Conservation (phyloP, 2,888 invertebrate genomes). For the Barypeithes pellucidus region DNA sequence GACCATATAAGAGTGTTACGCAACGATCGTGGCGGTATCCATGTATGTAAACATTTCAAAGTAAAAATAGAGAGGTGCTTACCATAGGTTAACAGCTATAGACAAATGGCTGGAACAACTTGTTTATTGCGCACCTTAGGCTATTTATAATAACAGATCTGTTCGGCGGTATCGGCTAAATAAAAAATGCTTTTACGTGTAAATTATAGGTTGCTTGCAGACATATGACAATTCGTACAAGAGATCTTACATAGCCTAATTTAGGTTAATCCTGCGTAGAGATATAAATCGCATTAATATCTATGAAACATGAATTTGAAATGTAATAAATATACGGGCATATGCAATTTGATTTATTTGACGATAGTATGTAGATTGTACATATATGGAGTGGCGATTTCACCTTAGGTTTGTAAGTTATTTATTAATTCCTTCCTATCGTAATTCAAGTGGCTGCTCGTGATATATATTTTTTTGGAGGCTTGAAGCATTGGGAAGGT, state of each 20-base stretch:
- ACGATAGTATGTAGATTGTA: too few relatives aligned
- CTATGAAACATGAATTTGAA: neutral
- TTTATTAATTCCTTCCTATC: too few relatives aligned
- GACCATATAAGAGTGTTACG: constrained; percentile 52
- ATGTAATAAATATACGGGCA: neutral
- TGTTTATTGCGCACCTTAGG: constrained; percentile 45
- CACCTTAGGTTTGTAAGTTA: too few relatives aligned
- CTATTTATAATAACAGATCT: constrained; percentile 36
- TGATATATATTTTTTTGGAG: too few relatives aligned
- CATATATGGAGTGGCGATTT: too few relatives aligned
- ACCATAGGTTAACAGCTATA: constrained; percentile 49
- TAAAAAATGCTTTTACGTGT: neutral
- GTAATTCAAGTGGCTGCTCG: too few relatives aligned
- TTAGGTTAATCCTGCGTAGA: constrained; percentile 1
- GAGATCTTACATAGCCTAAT: neutral
- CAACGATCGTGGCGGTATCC: constrained; percentile 39
- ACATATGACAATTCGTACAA: neutral
- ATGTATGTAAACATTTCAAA: constrained; percentile 41
- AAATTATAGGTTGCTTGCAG: neutral
- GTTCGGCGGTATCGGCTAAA: neutral
- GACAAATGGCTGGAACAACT: constrained; percentile 48
- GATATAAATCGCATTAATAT: neutral
- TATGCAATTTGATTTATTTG: too few relatives aligned
- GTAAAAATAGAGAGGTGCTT: constrained; percentile 48
- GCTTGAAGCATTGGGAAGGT: too few relatives aligned